Evolutionary conservation across 2,113 vertebrate species (phyloP).

Genomic region (Thamnophis sirtalis): DNA sequence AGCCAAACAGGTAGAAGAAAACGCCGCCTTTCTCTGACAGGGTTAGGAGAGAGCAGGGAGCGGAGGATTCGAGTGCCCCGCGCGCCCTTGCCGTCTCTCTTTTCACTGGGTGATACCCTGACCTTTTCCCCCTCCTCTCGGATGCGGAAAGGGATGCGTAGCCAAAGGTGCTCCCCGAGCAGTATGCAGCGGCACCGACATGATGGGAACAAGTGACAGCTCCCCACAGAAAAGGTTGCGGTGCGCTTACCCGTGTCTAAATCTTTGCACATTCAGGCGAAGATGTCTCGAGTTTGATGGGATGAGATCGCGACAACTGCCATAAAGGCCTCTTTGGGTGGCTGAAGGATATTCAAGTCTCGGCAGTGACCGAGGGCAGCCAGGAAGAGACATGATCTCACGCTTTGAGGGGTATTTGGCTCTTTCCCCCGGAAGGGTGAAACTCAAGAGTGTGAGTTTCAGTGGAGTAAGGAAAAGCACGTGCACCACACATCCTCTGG

Average conservation of each 20-base stretch:
- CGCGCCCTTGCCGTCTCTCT: not conserved
- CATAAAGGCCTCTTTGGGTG: not conserved
- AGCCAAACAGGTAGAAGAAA: conserved; percentile 36
- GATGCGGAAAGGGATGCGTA: not conserved
- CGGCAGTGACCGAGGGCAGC: not conserved
- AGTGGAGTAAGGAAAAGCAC: too few species aligned
- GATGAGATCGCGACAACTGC: not conserved
- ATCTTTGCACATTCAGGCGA: not conserved
- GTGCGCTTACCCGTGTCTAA: not conserved
- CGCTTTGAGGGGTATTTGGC: not conserved
- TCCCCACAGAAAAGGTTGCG: not conserved
- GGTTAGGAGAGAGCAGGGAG: not conserved
- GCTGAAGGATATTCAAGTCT: not conserved
- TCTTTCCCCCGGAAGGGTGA: not conserved
- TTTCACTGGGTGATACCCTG: not conserved
- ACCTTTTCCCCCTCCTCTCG: not conserved
- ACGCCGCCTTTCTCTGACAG: conserved; percentile 35
- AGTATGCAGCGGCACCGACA: conserved; percentile 13
- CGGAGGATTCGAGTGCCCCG: rapidly evolving
- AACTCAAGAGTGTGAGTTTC: not conserved
- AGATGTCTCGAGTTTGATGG: conserved; percentile 11
- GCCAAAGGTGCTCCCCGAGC: not conserved
- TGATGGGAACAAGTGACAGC: not conserved
- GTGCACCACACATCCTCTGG: too few species aligned
- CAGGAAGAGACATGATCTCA: not conserved